These are phyloP conservation scores for Ramphastos sulfuratus DNA, from an alignment of 2,113 vertebrate species.

Conservation along the genomic window DNA sequence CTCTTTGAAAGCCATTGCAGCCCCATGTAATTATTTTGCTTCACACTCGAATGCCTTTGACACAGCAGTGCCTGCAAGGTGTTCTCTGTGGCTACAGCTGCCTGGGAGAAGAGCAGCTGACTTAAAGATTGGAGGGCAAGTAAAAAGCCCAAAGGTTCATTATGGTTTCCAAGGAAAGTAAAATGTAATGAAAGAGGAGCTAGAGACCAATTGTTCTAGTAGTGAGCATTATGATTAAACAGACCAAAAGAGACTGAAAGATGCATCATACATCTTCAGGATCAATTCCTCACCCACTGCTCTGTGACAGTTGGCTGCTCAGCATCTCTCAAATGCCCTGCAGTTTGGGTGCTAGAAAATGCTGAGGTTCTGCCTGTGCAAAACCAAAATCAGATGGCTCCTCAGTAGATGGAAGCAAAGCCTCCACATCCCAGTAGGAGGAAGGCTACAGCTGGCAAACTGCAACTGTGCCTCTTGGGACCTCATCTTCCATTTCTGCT, in stretches of 20 bases:
- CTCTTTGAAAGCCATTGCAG: not conserved
- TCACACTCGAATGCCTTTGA: constrained; percentile 16
- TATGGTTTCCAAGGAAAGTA: not conserved
- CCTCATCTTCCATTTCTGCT: not conserved
- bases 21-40: constrained; percentile 38
- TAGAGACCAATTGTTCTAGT: not conserved
- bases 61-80: constrained; percentile 23
- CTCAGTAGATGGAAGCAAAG: not conserved
- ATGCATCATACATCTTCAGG: not conserved
- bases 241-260: not conserved
- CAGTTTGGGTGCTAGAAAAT: not conserved
- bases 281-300: not conserved
- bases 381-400: not conserved
- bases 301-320: not conserved
- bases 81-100: not conserved
- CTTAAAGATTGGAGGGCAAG: not conserved
- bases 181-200: not conserved
- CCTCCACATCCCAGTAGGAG: not conserved
- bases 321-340: not conserved
- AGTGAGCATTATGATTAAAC: not conserved
- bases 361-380: not conserved
- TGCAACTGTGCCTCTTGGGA: too few species aligned
- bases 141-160: not conserved
- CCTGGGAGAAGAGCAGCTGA: not conserved
- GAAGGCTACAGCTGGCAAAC: not conserved